Base-by-base conservation (phyloP, 2,113 vertebrate species). In the Atrichornis clamosus region DNA sequence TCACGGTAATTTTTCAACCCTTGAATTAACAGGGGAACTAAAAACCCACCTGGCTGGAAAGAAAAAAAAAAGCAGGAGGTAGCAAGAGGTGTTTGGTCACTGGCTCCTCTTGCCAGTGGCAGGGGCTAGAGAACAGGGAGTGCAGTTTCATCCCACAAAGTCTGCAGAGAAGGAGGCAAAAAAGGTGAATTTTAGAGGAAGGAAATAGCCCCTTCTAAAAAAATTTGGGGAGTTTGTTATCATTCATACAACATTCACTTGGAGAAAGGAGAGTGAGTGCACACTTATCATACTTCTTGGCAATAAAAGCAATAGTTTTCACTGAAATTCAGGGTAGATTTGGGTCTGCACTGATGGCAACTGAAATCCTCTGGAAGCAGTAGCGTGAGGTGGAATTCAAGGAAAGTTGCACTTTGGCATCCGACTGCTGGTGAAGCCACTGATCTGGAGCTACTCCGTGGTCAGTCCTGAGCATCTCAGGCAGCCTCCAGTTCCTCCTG, bases 291-390 rank as follows among this genome's bases (percentile, higher is more conserved):
- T 84, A 50, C 53, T 74, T 42, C 37, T 47, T 83, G 95, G 96
- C 96, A 87, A 93, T 96, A 94, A 96, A 92, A 97, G 97, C 96
- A 97, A 86, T 97, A 90, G 94, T 97, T 96, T 93, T 75, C 94
- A 77, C 49, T 53, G 91, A 96, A 91, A 95, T 94, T 90, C 89
- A 96, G 91, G 89, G 85, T 84, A 74, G 91, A 21, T 73, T 73
- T 35, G 64, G 42, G 81, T 87, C 81, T 94, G 90, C n/a, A 7
- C 87, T 91, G 80, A 78, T 78, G 68, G 96, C 91, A 80, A 20
- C 86, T 55, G 70, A 56, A 84, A 73, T 74, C 37, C 30, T 69
- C 73, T 15, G 53, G 41, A 68, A 73, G 30, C 55, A n/a, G 76
- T n/a, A 26, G 30, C 16, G 6, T 28, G 30, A 77, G 42, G 83